Evolutionary conservation across 92 coral and sea anemone genomes (phyloP).

Genomic region (Pocillopora grandis): DNA sequence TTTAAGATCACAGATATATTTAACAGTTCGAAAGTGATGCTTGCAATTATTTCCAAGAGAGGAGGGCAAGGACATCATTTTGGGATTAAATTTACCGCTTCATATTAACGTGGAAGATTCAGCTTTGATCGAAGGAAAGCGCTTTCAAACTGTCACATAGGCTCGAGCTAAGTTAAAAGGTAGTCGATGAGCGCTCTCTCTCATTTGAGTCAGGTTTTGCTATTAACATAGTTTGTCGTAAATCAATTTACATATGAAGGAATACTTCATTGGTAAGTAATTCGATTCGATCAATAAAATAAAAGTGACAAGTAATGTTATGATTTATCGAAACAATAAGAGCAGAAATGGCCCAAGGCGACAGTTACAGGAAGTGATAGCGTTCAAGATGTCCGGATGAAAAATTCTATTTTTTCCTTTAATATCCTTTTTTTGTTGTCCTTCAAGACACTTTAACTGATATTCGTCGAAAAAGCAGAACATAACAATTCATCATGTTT

Average conservation of each 20-base stretch:
- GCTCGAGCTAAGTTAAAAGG: too few relatives aligned
- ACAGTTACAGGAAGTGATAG: background rate
- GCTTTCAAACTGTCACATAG: too few relatives aligned
- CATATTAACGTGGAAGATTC: too few relatives aligned
- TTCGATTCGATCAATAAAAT: background rate
- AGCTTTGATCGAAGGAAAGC: too few relatives aligned
- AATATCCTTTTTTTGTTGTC: slow-evolving; percentile 1
- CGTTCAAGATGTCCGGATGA: background rate
- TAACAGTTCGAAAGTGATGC: slow-evolving; percentile 5
- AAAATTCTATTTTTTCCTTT: background rate
- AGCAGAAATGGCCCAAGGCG: background rate
- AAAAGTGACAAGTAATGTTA: background rate
- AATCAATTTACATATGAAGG: background rate
- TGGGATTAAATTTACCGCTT: background rate
- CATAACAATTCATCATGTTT: background rate
- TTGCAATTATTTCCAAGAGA: slow-evolving; percentile 3
- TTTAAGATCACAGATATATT: background rate
- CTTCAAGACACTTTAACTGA: background rate
- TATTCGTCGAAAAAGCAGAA: background rate
- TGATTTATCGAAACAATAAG: background rate
- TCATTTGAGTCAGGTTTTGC: background rate
- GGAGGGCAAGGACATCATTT: background rate
- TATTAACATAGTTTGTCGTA: background rate
- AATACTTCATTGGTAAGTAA: slow-evolving; percentile 1
- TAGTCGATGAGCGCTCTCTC: too few relatives aligned